Base-by-base conservation (phyloP, 2,888 invertebrate species). In the Sesia apiformis region DNA sequence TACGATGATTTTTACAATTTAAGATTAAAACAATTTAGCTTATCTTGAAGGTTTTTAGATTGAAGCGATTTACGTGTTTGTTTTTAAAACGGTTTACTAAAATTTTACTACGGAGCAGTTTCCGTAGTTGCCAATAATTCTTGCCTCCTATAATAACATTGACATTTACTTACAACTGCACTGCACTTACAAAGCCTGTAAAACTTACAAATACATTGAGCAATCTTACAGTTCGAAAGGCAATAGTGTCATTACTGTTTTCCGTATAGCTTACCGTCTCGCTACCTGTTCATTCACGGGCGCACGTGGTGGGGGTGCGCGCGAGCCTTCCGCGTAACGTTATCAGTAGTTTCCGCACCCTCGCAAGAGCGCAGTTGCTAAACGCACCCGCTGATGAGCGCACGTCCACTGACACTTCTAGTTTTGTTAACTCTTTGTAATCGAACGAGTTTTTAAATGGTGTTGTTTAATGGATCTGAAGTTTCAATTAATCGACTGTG, bases 291-390 rank as follows among this genome's bases (percentile, higher is more conserved):
- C 84, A 84, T 84, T 86, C 74, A 82, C 65, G 64, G 67, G 65
- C 58, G 77, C 81, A 74, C 39, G 7, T 84, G 84, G 85, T 72
- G 81, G 77, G 83, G 81, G 69, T 65, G 61, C 73, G 79, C 70
- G 76, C 68, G 71, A 77, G 82, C 81, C 87, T 88, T 87, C 88
- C 86, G 88, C 84, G 87, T 89, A 87, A 85, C 77, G 77, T 84
- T 84, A 85, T 88, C 88, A 86, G 86, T 82, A 84, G 86, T 84
- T 84, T 85, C 85, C 80, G 86, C 88, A 23, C 53, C 53, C 43
- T 53, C 46, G 6, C 6, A 75, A 60, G 67, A 69, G 76, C 76
- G 78, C 87, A 89, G 88, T 89, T 85, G 84, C 83, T 76, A 85
- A 89, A 81, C 83, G 86, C 85, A 87, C 84, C 87, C 80, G 85